These are phyloP conservation scores for Erythrolamprus reginae DNA, from an alignment of 2,113 vertebrate species.

Conservation along the genomic window DNA sequence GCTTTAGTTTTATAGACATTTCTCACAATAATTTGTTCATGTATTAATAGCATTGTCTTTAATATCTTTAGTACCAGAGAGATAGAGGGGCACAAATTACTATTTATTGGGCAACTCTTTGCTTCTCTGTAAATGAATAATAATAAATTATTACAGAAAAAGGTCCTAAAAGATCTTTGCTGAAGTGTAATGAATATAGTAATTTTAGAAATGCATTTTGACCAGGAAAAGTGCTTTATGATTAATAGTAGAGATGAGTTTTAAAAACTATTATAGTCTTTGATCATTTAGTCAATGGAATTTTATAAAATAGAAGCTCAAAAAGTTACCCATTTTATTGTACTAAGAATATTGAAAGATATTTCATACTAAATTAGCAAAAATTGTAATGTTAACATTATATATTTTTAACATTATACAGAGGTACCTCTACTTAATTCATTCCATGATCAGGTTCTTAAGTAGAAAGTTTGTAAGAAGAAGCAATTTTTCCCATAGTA, in stretches of 20 bases:
- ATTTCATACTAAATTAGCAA: background rate
- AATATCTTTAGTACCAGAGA: background rate
- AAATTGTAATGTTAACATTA: background rate
- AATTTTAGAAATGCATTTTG: background rate
- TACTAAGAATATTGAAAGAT: conserved; percentile 5
- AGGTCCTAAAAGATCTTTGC: background rate
- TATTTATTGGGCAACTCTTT: background rate
- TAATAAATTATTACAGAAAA: background rate
- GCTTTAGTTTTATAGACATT: too few relatives aligned
- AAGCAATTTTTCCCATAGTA: too few relatives aligned
- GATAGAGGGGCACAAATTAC: background rate
- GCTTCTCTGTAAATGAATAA: background rate
- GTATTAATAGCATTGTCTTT: background rate
- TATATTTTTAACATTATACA: too few relatives aligned
- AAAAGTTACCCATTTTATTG: background rate
- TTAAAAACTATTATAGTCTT: background rate
- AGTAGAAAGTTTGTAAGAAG: too few relatives aligned
- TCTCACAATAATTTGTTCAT: background rate
- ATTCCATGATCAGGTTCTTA: too few relatives aligned
- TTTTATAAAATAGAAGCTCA: background rate
- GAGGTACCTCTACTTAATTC: too few relatives aligned
- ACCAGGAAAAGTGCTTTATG: background rate
- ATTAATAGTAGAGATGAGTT: background rate
- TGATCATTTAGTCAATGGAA: background rate
- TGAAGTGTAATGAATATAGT: background rate